Percentiles rank a stretch among this genome's conserved stretches.
These are phyloP conservation scores for Eilema caniola DNA, from an alignment of 2,888 invertebrate species.

Conservation along the genomic window DNA sequence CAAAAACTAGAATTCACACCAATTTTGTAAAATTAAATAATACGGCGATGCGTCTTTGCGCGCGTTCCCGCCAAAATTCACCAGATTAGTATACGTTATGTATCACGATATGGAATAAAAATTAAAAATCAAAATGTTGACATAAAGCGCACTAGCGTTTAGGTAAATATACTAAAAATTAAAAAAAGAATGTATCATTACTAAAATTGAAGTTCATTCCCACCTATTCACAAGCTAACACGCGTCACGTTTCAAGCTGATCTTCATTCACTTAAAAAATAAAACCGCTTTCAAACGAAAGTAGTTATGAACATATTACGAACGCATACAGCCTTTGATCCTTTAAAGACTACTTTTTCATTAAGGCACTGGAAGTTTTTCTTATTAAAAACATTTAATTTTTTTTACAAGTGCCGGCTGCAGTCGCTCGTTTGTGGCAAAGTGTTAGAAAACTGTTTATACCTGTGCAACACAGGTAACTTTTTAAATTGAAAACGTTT, in stretches of 20 bases:
- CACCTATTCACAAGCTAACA: conserved; percentile 10
- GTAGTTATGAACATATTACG: conserved; percentile 19
- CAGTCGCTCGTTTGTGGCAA: conserved; percentile 30
- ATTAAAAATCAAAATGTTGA: too few relatives aligned
- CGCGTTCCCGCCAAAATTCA: too few relatives aligned
- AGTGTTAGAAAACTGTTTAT: conserved; percentile 3
- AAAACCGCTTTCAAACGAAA: conserved; percentile 6
- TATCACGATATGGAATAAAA: too few relatives aligned
- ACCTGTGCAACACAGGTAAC: not conserved
- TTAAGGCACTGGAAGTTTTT: conserved; percentile 53
- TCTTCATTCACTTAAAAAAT: conserved; percentile 3
- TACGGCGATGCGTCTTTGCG: too few relatives aligned
- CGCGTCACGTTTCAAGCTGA: conserved; percentile 9
- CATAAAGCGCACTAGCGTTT: too few relatives aligned
- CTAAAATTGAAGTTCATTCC: not conserved
- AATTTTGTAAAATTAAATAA: too few relatives aligned
- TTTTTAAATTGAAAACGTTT: not conserved
- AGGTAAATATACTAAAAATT: too few relatives aligned
- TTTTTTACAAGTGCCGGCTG: conserved; percentile 37
- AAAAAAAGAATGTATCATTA: not conserved
- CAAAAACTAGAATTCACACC: too few relatives aligned
- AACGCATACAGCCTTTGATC: conserved; percentile 14
- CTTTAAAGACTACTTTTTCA: conserved; percentile 50
- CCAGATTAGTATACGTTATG: too few relatives aligned
- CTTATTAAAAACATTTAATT: conserved; percentile 43